Base-by-base conservation (phyloP, 2,888 invertebrate species). In the Cheiracanthium punctorium region DNA sequence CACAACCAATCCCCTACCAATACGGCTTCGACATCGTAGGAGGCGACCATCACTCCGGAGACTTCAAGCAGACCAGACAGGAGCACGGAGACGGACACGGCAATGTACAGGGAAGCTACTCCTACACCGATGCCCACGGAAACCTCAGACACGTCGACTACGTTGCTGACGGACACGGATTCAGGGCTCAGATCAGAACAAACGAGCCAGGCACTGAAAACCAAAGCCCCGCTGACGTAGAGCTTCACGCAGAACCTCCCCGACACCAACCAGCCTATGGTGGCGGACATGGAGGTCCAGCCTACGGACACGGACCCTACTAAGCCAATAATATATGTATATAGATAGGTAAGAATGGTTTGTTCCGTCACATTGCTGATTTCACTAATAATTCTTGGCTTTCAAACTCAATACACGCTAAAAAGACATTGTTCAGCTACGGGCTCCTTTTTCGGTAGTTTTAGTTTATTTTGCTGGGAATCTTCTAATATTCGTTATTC, bases 201-300 rank as follows among this genome's bases (percentile, higher is more conserved):
- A 88, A 88, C 77, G 88, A 88, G 32, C 88, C 88, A n/a, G 84
- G 37, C 10, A 88, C 88, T n/a, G 88, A 84, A 43, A 72, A 29
- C 76, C 84, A 85, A 32, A 81, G 74, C 77, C 88, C 88, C 14
- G 88, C 88, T 85, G 88, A 88, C 73, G 88, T 85, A 52, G 67
- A 82, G 2, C 73, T 88, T 52, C 79, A 88, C 64, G 82, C 82
- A 37, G 65, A 82, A 32, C 82, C 82, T 24, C 37, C 71, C 33
- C 73, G 41, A n/a, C 65, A 79, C n/a, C 32, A 70, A 17, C 37
- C 67, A 29, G n/a, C 37, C 4, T 37, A 37, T 10, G n/a, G n/a
- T n/a, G n/a, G n/a, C n/a, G 37, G 37, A 37, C 37, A 37, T 10
- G 30, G 17, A 12, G 30, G 41, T 0, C 71, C 33, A 29, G 24